A percentile compares a stretch with the other conserved stretches of the same genome.
Evolutionary conservation across 2,888 invertebrate species (phyloP).

Genomic region (Athalia cordata): DNA sequence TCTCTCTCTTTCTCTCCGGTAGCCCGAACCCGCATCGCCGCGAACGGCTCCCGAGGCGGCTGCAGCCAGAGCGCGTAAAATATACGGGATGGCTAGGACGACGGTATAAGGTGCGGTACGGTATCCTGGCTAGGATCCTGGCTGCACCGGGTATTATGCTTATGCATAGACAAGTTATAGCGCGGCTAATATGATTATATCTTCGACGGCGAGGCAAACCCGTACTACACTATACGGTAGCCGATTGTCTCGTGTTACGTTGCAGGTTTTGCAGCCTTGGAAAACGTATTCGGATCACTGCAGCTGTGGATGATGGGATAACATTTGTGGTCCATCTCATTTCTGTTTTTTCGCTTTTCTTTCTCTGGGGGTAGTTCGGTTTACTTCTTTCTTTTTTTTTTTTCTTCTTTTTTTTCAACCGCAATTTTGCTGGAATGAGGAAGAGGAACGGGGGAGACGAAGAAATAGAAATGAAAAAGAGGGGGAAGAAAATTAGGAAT

Average conservation of each 20-base stretch:
- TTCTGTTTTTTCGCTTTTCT: background rate
- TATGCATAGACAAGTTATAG: constrained; percentile 72
- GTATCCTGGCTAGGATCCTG: constrained; percentile 69
- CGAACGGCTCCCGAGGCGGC: constrained; percentile 44
- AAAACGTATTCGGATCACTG: background rate
- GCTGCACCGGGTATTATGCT: constrained; percentile 67
- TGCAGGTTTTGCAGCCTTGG: background rate
- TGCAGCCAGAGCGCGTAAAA: constrained; percentile 61
- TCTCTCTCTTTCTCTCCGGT: constrained; percentile 44
- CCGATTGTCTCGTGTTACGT: constrained; percentile 18
- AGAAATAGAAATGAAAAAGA: background rate
- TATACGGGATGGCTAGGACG: constrained; percentile 55
- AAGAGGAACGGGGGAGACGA: background rate
- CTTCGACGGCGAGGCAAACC: constrained; percentile 62
- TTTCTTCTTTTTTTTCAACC: background rate
- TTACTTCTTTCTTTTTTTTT: background rate
- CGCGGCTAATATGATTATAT: constrained; percentile 71
- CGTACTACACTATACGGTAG: constrained; percentile 22
- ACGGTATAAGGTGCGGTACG: constrained; percentile 45
- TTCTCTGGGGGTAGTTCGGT: too few species aligned
- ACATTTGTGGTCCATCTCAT: background rate
- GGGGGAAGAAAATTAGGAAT: background rate
- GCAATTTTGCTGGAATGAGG: background rate
- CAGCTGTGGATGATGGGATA: background rate
- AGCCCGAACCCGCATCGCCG: constrained; percentile 33